Base-by-base conservation (phyloP, 2,113 vertebrate species). In the Vanacampus margaritifer region DNA sequence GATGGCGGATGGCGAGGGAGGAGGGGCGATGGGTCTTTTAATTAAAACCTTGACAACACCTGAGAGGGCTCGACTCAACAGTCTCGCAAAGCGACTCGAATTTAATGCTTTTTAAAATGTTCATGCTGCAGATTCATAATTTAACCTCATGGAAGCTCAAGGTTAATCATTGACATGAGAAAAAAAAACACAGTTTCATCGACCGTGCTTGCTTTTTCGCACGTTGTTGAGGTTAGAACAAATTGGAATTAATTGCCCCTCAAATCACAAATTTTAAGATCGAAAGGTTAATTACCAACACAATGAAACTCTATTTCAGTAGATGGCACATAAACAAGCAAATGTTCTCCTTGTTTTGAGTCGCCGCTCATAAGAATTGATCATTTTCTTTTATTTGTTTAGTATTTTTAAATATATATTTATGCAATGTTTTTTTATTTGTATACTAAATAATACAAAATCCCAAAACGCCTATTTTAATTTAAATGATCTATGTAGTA, bases 41-140 rank as follows among this genome's bases (percentile, higher is more conserved):
- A 81, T 79, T 57, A 76, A 71, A 78, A 19, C 6, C 51, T 23
- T 45, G 43, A 45, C 43, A 16, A 48, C 6, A 51, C 48, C 48
- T 6, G n/a, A 54, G 24, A 13, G 16, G 17, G 14, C 6, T 7
- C 26, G 13, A 13, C n/a, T 54, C 23, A 26, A 54, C 10, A 4
- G 23, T 5, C 23, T 26, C 12, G 10, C 10, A 53, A 53, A 53
- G 50, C 11, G 24, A 10, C 21, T 53, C 23, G 1, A 54, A 54
- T 7, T 26, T 26, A 54, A 26, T 54, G 24, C 12, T 5, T 24
- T 51, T 48, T 21, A 48, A 26, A 54, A 54, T 28, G 53, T 28
- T 56, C 24, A 56, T 1, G 13, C 24, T 28, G 53, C 53, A 57
- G 14, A 32, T 57, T 57, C 9, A 57, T 57, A 57, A 32, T 57